Conservation (phyloP, 1,140 invertebrate genomes). For the Helicoverpa armigera region DNA sequence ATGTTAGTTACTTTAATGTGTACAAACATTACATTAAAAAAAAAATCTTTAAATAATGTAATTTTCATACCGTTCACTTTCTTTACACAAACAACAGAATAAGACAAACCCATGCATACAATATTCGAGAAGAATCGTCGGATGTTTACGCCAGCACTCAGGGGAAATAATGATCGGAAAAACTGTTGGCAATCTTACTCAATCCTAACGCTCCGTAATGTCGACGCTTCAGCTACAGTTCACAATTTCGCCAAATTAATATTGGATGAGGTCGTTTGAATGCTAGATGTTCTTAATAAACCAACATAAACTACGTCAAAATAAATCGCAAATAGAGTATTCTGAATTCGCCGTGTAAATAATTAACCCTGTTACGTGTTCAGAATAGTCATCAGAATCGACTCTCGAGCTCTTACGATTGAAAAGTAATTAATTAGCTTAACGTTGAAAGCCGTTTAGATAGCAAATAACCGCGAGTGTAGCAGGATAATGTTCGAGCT, state of each 20-base stretch:
- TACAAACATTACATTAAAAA: background rate
- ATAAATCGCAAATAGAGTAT: slow-evolving; percentile 27
- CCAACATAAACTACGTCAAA: slow-evolving; percentile 1
- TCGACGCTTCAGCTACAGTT: slow-evolving; percentile 20
- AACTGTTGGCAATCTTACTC: slow-evolving; percentile 41
- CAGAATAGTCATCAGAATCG: slow-evolving; percentile 28
- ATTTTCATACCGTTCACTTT: background rate
- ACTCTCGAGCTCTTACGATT: slow-evolving; percentile 1
- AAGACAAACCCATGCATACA: slow-evolving; percentile 28
- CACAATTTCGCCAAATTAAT: slow-evolving; percentile 43
- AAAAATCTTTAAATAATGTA: background rate
- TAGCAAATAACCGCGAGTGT: background rate
- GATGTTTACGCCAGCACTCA: slow-evolving; percentile 38
- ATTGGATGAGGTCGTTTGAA: slow-evolving; percentile 36
- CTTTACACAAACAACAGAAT: slow-evolving; percentile 7
- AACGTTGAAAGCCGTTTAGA: background rate
- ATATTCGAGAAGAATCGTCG: slow-evolving; percentile 36
- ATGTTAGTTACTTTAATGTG: too few relatives aligned
- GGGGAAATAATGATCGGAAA: slow-evolving; percentile 54
- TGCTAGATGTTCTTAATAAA: slow-evolving; percentile 28
- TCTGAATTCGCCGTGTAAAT: slow-evolving; percentile 5
- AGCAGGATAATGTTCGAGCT: background rate
- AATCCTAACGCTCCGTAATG: slow-evolving; percentile 11
- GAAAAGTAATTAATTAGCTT: slow-evolving; percentile 11
- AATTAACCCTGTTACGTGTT: slow-evolving; percentile 14